A percentile compares a stretch with the other conserved stretches of the same genome.
Conservation (phyloP, 2,888 invertebrate genomes). For the Drosophila ezoana region DNA sequence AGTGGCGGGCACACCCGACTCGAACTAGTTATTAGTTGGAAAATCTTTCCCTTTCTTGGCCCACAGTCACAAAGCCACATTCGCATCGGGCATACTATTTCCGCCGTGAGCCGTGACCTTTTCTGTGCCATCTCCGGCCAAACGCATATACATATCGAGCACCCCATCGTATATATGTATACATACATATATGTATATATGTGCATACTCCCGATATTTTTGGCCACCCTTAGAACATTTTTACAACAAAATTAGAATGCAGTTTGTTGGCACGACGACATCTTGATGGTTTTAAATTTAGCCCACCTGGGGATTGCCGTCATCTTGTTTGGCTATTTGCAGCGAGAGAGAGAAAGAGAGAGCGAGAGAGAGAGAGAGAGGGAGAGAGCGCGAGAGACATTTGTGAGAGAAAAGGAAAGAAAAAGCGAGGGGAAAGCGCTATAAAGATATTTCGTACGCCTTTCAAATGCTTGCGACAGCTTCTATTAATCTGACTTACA, state of each 20-base stretch:
- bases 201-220: slow-evolving; percentile 41
- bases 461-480: slow-evolving; percentile 8
- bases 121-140: slow-evolving; percentile 26
- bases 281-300: slow-evolving; percentile 56
- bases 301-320: slow-evolving; percentile 66
- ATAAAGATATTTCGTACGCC: not conserved
- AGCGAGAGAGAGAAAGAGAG: not conserved
- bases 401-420: not conserved
- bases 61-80: slow-evolving; percentile 21
- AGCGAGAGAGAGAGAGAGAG: not conserved
- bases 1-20: not conserved
- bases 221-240: slow-evolving; percentile 54
- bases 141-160: slow-evolving; percentile 1
- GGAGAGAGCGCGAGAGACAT: not conserved
- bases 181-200: slow-evolving; percentile 2
- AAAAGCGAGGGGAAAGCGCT: not conserved
- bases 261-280: slow-evolving; percentile 58
- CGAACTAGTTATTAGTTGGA: not conserved
- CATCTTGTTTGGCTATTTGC: slow-evolving; percentile 18
- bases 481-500: slow-evolving; percentile 1
- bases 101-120: slow-evolving; percentile 52
- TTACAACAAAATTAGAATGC: slow-evolving; percentile 51
- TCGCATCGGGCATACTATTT: slow-evolving; percentile 24
- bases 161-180: slow-evolving; percentile 3
- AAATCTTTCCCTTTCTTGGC: slow-evolving; percentile 7